Conservation (phyloP, 2,113 vertebrate genomes). For the Struthidea cinerea region DNA sequence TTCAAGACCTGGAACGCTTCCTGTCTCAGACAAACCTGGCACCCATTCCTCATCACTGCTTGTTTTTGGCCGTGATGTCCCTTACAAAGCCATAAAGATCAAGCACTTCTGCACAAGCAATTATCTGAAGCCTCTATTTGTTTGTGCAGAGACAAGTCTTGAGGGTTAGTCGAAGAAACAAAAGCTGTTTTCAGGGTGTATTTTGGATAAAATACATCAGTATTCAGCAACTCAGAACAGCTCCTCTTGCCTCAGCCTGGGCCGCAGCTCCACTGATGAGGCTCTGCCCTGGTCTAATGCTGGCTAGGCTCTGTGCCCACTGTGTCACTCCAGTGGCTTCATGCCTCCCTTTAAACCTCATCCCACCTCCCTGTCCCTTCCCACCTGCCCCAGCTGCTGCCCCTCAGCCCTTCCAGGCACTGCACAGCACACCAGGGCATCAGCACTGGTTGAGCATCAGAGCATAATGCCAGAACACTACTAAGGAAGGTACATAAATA, state of each 20-base stretch:
- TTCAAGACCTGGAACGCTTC: neutral
- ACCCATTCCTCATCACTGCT: neutral
- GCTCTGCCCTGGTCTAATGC: neutral
- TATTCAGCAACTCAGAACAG: neutral
- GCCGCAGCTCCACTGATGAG: neutral
- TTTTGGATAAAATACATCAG: neutral
- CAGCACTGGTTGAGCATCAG: neutral
- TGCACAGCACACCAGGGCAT: neutral
- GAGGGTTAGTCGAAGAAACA: neutral
- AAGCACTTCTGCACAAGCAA: neutral
- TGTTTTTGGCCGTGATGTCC: neutral
- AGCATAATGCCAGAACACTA: neutral
- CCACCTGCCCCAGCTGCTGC: neutral
- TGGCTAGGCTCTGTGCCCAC: neutral
- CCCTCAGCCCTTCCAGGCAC: neutral
- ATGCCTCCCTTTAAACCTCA: neutral
- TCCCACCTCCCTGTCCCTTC: neutral
- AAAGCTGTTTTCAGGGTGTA: neutral
- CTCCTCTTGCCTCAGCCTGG: neutral
- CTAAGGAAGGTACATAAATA: neutral
- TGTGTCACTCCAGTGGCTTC: rapidly evolving
- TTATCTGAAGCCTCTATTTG: neutral
- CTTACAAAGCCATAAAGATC: neutral
- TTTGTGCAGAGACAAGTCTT: neutral
- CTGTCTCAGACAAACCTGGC: neutral